phyloP scores from a whole-genome alignment of 2,797 vertebrate genomes.

The Argyrosomus regius region DNA sequence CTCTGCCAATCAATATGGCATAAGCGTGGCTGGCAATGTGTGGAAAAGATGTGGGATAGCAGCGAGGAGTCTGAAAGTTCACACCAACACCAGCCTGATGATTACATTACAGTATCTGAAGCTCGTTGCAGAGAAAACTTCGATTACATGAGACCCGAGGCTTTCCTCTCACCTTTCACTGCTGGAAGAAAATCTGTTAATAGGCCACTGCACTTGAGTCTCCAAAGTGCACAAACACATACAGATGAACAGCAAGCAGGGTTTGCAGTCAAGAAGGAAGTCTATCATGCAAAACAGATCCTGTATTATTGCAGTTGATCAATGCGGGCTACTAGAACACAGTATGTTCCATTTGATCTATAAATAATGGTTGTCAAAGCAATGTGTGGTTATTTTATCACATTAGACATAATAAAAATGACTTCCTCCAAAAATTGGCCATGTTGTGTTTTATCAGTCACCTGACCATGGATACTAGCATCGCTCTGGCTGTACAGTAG shows the following conservation, averaged over 20 bases:
- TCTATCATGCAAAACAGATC: neutral
- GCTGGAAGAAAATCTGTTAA: constrained; percentile 34
- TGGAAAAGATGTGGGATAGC: constrained; percentile 27
- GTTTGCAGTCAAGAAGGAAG: constrained; percentile 26
- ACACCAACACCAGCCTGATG: constrained; percentile 21
- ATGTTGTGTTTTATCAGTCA: constrained; percentile 27
- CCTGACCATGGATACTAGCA: constrained; percentile 42
- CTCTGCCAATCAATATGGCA: constrained; percentile 42
- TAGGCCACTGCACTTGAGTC: constrained; percentile 11
- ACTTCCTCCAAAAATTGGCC: neutral
- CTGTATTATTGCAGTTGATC: neutral
- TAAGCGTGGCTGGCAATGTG: constrained; percentile 19
- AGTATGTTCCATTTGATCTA: neutral
- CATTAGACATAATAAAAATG: neutral
- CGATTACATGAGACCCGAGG: constrained; percentile 43
- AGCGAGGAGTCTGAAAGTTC: constrained; percentile 32
- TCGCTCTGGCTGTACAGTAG: constrained; percentile 37
- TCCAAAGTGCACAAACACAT: constrained; percentile 28
- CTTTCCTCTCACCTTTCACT: constrained; percentile 39
- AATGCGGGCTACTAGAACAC: neutral
- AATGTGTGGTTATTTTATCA: constrained; percentile 4
- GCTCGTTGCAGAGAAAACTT: constrained; percentile 35
- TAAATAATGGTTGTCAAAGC: constrained; percentile 2
- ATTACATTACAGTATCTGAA: constrained; percentile 42
- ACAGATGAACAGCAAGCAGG: constrained; percentile 25